Percentiles rank a stretch among this genome's conserved stretches.
Conservation (phyloP, 2,888 invertebrate genomes). For the Aphrophora alni region DNA sequence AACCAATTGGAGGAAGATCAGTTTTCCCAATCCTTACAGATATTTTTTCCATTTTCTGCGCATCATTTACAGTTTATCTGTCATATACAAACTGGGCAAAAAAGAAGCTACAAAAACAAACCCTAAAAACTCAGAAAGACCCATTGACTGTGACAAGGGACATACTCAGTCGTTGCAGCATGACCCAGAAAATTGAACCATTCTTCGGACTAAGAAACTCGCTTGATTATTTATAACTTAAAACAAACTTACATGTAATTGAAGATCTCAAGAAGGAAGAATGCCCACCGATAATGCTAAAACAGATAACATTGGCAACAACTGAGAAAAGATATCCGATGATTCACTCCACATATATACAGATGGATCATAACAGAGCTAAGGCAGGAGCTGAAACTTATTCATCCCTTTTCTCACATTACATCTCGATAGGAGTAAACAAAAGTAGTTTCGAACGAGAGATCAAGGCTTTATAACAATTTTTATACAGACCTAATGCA, state of each 20-base stretch:
- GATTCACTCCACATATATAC: not conserved
- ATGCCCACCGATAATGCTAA: not conserved
- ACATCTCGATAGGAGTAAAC: not conserved
- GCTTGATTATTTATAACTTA: too few species aligned
- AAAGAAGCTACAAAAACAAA: too few species aligned
- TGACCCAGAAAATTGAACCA: too few species aligned
- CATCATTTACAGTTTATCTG: too few species aligned
- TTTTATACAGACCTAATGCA: not conserved
- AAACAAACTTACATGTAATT: too few species aligned
- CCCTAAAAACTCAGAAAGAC: too few species aligned
- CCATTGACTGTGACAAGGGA: too few species aligned
- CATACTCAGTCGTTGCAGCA: too few species aligned
- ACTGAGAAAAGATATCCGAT: not conserved
- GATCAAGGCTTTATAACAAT: not conserved
- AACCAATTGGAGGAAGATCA: too few species aligned
- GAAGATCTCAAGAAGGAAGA: not conserved
- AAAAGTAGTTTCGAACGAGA: not conserved
- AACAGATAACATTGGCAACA: not conserved
- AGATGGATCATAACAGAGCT: not conserved
- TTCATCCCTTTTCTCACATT: not conserved
- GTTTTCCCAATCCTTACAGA: not conserved
- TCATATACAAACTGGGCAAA: too few species aligned
- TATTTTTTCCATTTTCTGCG: too few species aligned
- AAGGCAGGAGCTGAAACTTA: not conserved
- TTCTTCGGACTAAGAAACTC: too few species aligned